A percentile compares a stretch with the other conserved stretches of the same genome.
Conservation (phyloP, 2,888 invertebrate species). For the Gortyna flavago region DNA sequence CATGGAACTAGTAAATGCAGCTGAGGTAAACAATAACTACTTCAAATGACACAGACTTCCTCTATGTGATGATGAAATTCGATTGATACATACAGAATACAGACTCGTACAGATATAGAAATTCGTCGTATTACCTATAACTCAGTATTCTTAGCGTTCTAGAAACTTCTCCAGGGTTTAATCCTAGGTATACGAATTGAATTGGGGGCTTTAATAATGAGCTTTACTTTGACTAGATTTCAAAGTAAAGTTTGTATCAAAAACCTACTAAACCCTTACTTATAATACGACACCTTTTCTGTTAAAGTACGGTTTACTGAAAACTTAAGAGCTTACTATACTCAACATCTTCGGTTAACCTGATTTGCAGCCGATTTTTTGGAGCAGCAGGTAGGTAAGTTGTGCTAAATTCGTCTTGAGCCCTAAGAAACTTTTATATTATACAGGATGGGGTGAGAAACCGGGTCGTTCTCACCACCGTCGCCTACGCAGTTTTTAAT, state of each 20-base stretch:
- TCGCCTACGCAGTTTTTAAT: conserved; percentile 16
- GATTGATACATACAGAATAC: conserved; percentile 10
- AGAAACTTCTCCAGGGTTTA: background rate
- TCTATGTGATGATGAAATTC: conserved; percentile 15
- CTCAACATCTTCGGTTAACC: conserved; percentile 38
- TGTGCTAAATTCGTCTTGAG: conserved; percentile 56
- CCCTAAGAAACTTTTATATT: background rate
- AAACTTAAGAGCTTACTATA: background rate
- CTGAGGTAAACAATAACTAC: conserved; percentile 28
- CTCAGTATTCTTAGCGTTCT: background rate
- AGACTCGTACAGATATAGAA: conserved; percentile 1
- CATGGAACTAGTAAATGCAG: conserved; percentile 17
- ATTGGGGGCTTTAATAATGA: conserved; percentile 34
- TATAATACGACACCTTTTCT: conserved; percentile 23
- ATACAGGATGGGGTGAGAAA: conserved; percentile 9
- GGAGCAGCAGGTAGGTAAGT: conserved; percentile 38
- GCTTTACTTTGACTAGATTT: conserved; percentile 15
- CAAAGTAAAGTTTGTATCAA: no score
- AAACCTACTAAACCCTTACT: no score
- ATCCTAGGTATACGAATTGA: background rate
- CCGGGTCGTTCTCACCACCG: conserved; percentile 8
- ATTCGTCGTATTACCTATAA: conserved; percentile 3
- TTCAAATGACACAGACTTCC: conserved; percentile 39
- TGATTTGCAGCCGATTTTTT: conserved; percentile 55
- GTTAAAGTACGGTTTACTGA: conserved; percentile 20